These are phyloP conservation scores for Rhingia campestris DNA, from an alignment of 2,888 invertebrate species.

Conservation along the genomic window DNA sequence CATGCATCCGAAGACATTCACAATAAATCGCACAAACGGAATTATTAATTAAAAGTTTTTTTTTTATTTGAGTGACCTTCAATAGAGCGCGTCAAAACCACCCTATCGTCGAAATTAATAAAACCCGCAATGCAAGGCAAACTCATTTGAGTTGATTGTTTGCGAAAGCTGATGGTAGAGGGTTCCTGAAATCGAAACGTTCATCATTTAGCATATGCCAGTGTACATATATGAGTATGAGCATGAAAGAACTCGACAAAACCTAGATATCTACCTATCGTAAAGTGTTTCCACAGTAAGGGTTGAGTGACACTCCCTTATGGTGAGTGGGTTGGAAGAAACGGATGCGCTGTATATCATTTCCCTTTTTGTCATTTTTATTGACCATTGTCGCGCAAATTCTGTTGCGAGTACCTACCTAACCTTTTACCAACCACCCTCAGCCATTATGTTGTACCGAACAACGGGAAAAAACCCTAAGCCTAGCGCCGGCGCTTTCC, in stretches of 20 bases:
- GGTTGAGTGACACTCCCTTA: conserved; percentile 60
- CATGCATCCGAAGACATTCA: conserved; percentile 15
- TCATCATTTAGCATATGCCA: neutral
- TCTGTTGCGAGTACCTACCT: conserved; percentile 16
- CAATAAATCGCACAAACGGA: conserved; percentile 38
- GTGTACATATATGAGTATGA: neutral
- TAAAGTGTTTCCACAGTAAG: neutral
- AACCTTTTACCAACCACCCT: conserved; percentile 10
- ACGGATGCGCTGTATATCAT: conserved; percentile 64
- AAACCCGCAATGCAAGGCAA: neutral
- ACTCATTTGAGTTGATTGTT: conserved; percentile 36
- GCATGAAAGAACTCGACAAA: too few relatives aligned
- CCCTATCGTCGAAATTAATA: conserved; percentile 5
- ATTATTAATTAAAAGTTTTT: conserved; percentile 29
- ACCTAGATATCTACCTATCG: neutral
- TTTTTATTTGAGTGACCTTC: conserved; percentile 45
- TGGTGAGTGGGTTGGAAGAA: neutral
- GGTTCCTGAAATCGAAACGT: conserved; percentile 20
- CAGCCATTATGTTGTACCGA: neutral
- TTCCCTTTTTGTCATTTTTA: conserved; percentile 68
- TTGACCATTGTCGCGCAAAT: conserved; percentile 67
- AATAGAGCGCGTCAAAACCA: conserved; percentile 1
- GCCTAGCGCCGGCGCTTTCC: conserved; percentile 62
- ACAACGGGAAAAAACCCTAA: neutral
- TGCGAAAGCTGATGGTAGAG: neutral